Evolutionary conservation across 2,113 vertebrate genomes (phyloP).

Genomic region (Nanorana parkeri): DNA sequence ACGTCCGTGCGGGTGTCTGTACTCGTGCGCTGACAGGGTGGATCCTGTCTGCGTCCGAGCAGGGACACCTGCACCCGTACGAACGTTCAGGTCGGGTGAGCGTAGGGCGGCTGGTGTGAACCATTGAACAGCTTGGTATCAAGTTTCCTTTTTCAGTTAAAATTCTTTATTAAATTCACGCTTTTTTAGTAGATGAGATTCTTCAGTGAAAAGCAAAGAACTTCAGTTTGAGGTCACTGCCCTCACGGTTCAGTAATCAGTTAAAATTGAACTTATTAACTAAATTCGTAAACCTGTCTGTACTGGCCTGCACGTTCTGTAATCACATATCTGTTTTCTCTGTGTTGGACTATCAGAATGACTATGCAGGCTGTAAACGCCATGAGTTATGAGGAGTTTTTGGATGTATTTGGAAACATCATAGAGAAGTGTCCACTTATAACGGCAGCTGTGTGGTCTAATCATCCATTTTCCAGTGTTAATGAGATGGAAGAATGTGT

Average conservation of each 20-base stretch:
- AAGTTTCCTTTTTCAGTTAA: too few relatives aligned
- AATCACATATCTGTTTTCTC: too few relatives aligned
- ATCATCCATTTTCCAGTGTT: constrained; percentile 70
- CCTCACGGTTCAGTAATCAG: constrained; percentile 12
- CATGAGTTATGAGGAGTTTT: constrained; percentile 79
- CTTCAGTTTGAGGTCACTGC: background rate
- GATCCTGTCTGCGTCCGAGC: too few relatives aligned
- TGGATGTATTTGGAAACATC: constrained; percentile 79
- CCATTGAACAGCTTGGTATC: too few relatives aligned
- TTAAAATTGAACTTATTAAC: constrained; percentile 52
- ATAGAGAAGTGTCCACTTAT: constrained; percentile 80
- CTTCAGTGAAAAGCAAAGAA: background rate
- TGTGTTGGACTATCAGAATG: constrained; percentile 8
- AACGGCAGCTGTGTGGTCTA: constrained; percentile 78
- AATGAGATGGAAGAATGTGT: constrained; percentile 70
- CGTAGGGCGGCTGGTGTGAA: too few relatives aligned
- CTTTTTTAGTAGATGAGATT: too few relatives aligned
- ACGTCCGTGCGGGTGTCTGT: too few relatives aligned
- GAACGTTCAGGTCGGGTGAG: too few relatives aligned
- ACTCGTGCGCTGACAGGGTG: too few relatives aligned
- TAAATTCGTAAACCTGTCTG: background rate
- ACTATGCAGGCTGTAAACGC: constrained; percentile 67
- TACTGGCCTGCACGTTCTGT: background rate
- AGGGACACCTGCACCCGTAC: too few relatives aligned
- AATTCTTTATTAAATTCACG: too few relatives aligned